Evolutionary conservation across 2,888 invertebrate genomes (phyloP), one percentile per base, ranked within the genome.

Genomic region (Tenthredo scrophulariae): DNA sequence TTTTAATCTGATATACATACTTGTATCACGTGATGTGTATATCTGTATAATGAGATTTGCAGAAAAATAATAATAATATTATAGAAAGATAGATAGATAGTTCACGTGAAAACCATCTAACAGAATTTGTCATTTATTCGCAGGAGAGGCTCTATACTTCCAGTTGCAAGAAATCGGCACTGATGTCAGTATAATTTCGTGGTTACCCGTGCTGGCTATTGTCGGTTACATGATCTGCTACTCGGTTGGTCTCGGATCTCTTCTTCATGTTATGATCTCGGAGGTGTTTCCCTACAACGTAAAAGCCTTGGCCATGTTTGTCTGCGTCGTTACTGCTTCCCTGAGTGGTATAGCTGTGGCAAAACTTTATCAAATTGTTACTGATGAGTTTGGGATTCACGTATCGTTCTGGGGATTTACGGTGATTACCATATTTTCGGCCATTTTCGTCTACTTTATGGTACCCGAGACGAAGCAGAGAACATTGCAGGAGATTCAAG

Each of bases 391-490:
- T 9, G 88, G 88, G 3, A 9, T 67, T 9, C 43, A 87, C 9
- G 80, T 37, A 10, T n/a, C 87, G 3, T 89, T 89, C 62, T 87
- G 86, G 26, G 10, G 0, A 1, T 87, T 88, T 26, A 86, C 77
- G 18, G 0, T 2, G 0, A 7, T 72, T 7, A 86, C 86, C 1
- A 5, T 87, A 9, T 0, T 67, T 7, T 5, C 86, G 7, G 37
- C 77, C 0, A 22, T 84, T 13, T 10, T 75, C 4, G 43, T 85
- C 9, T 82, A 77, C 9, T 29, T 89, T 0, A 3, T 26, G 2
- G 37, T 90, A 46, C 89, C 89, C 5, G 89, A 89, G 80, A 89
- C 89, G 0, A 86, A 86, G 33, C 75, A 22, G 0, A 87, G 85
- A 26, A 80, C 89, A 4, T 87, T 89, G 22, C 9, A 22, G 10